Base-by-base conservation (phyloP, 64 coral and sea anemone species). In the Montipora cactus region DNA sequence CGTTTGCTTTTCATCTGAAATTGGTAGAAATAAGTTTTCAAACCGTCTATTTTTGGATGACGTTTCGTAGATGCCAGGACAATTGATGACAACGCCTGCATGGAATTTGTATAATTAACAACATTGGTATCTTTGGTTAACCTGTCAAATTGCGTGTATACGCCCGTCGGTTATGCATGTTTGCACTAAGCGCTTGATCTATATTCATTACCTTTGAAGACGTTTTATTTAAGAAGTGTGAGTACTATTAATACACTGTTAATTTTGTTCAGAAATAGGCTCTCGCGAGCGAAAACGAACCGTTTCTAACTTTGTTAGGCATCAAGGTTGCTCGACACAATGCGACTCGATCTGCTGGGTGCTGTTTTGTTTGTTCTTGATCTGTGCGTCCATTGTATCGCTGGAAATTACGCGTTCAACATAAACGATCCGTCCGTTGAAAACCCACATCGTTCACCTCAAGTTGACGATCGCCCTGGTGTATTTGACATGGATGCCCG, bases 401-500 rank as follows among this genome's bases (percentile, higher is more conserved):
- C 44, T 21, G 66, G 8, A 71, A 49, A 20, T 77, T 48, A 28
- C 2, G 11, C 44, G 59, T 28, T 87, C 47, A 79, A 47, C 55
- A 10, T 49, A 59, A 52, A 64, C 49, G 93, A 98, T 67, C 93
- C 93, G 4, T 98, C 96, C 5, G 78, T 97, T 10, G 23, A 77
- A 1, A 95, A 97, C 19, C 96, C 92, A 4, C 44, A 71, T n/a
- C 92, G 96, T 16, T 28, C 48, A 1, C 96, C 88, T 14, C 67
- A 95, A 1, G 70, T 70, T 20, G 96, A 98, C 79, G 57, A 89
- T 44, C 77, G 96, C 6, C 77, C 85, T 0, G 92, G 84, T 2
- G 93, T 76, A 6, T 98, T 98, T 12, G 76, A 86, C 49, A 98
- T 98, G 96, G 92, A 83, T 21, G 96, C 96, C 1, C 96, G 96